Evolutionary conservation across 2,888 invertebrate species (phyloP).

Genomic region (Protonemura montana): DNA sequence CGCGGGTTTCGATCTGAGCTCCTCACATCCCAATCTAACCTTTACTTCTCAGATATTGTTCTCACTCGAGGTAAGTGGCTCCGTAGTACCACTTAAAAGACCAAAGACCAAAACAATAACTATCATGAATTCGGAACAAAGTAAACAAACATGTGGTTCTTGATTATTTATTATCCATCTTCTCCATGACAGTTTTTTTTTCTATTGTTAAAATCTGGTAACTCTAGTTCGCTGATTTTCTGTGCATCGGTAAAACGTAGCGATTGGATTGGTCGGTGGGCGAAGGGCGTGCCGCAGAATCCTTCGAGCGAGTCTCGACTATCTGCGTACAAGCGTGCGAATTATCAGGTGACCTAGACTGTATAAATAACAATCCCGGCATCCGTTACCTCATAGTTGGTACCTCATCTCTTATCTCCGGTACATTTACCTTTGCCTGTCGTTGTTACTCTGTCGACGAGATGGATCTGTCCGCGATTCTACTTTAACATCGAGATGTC

Average conservation of each 20-base stretch:
- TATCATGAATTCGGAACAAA: not conserved
- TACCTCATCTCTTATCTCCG: not conserved
- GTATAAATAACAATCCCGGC: not conserved
- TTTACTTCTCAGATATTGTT: constrained; percentile 40
- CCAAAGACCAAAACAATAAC: not conserved
- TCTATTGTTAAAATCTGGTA: not conserved
- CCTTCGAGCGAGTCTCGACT: not conserved
- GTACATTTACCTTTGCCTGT: not conserved
- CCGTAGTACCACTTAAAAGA: not conserved
- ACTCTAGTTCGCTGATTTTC: not conserved
- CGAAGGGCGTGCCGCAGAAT: not conserved
- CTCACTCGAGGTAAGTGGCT: constrained; percentile 45
- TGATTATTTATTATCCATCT: not conserved
- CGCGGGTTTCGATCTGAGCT: constrained; percentile 53
- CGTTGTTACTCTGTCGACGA: not conserved
- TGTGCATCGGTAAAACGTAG: not conserved
- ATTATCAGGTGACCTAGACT: not conserved
- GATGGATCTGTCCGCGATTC: not conserved
- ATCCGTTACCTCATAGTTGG: not conserved
- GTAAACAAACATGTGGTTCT: too few relatives aligned
- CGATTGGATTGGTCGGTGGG: not conserved
- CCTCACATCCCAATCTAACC: constrained; percentile 39
- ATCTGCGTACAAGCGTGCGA: not conserved
- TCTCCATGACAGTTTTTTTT: not conserved
- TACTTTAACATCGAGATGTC: too few relatives aligned